Conservation (phyloP, 2,797 vertebrate species). For the Graptemys geographica region DNA sequence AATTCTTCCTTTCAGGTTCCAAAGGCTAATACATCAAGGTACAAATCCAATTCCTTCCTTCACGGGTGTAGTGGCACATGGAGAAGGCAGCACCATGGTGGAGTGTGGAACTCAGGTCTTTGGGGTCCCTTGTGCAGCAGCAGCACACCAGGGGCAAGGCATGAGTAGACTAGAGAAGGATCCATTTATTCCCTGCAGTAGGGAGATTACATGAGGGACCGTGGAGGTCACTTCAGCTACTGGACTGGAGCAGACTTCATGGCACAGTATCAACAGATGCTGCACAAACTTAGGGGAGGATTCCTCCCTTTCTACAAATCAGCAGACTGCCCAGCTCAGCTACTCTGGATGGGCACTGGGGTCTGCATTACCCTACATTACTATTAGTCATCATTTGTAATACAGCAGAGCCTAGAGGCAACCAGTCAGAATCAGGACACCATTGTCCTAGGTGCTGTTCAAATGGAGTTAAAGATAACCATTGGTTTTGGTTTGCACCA, state of each 20-base stretch:
- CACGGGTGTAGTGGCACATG: not conserved
- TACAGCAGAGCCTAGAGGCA: constrained; percentile 30
- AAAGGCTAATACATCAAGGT: not conserved
- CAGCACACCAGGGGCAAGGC: accelerated
- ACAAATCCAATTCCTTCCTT: not conserved
- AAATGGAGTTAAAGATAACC: constrained; percentile 62
- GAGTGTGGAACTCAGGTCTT: not conserved
- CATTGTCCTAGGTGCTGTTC: not conserved
- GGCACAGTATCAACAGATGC: not conserved
- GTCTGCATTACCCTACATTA: constrained; percentile 20
- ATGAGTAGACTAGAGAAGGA: not conserved
- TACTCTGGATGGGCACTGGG: constrained; percentile 5
- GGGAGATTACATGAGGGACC: not conserved
- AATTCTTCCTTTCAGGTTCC: not conserved
- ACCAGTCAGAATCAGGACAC: not conserved
- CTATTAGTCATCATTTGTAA: constrained; percentile 39
- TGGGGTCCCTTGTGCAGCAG: not conserved
- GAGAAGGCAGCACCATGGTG: not conserved
- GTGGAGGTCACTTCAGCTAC: not conserved
- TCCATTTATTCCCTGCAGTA: not conserved
- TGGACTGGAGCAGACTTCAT: not conserved
- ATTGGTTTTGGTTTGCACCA: constrained; percentile 43
- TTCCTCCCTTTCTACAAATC: constrained; percentile 31
- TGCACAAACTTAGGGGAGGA: constrained; percentile 37
- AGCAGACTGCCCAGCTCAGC: constrained; percentile 15